Base-by-base conservation (phyloP, 2,113 vertebrate genomes). In the Hippoglossus stenolepis region DNA sequence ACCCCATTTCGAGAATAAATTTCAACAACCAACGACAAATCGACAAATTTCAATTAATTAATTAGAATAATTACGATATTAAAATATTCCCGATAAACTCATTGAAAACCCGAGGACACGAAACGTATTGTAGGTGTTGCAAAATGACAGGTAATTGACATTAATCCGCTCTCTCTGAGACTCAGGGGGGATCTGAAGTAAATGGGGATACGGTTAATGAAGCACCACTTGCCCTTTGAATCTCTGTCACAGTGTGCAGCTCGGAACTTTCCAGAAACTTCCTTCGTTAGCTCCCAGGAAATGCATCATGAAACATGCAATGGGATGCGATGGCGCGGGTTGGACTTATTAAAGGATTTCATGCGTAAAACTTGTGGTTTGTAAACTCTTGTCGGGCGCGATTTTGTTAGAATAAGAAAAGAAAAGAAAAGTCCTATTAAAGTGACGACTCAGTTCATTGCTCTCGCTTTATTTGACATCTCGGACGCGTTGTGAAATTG, bases 161-260 rank as follows among this genome's bases (percentile, higher is more conserved):
- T 91, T 89, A 93, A 92, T 91, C 88, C 88, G 69, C 87, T 89
- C 89, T 76, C 84, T 91, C 81, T 81, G 65, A 89, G 75, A 64
- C 85, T 88, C 85, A 58, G 80, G 84, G 86, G 85, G 89, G 87
- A 79, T 88, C 85, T 91, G 71, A 73, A 81, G 92, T 84, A 78
- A 91, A 91, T 66, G 87, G 81, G 84, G 86, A 91, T 83, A 77
- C 84, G 78, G 79, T 90, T 94, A 93, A 93, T 93, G 91, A 93
- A 91, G 86, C 90, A 74, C 84, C 90, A 87, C 93, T 93, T 93
- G 90, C 89, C 91, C 90, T 91, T 91, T 89, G 85, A 82, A 85
- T 85, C 88, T 79, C 89, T 71, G 82, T 78, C 91, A 77, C 90
- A 92, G 84, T 90, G 76, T 89, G 91, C 74, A 60, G 87, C 80